phyloP scores from a whole-genome alignment of 2,797 vertebrate genomes.

The Staurois parvus region DNA sequence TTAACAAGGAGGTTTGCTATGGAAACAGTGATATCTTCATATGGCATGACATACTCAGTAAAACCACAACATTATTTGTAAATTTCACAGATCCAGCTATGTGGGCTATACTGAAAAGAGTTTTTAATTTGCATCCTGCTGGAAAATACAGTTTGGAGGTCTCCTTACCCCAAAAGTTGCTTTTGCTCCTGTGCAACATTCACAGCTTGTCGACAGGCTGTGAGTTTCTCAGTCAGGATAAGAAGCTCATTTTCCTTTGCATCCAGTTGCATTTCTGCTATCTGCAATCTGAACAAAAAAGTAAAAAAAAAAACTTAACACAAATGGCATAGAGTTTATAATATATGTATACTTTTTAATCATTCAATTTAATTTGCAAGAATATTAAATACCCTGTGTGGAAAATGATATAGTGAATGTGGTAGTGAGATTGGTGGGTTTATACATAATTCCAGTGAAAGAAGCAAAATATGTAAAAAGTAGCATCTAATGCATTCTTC shows the following conservation, averaged over 20 bases:
- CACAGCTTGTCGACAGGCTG: slow-evolving; percentile 72
- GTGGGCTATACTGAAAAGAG: neutral
- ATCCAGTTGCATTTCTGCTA: slow-evolving; percentile 72
- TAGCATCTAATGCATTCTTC: too few species aligned
- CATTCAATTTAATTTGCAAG: too few species aligned
- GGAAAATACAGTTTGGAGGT: neutral
- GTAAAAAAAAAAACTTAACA: neutral
- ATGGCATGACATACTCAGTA: slow-evolving; percentile 9
- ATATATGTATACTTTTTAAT: neutral
- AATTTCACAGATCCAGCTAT: slow-evolving; percentile 12
- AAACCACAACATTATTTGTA: slow-evolving; percentile 23
- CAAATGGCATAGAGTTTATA: neutral
- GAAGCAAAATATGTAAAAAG: too few species aligned
- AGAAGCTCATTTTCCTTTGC: slow-evolving; percentile 74
- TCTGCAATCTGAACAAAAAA: slow-evolving; percentile 37
- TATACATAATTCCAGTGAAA: too few species aligned
- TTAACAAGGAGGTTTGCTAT: slow-evolving; percentile 17
- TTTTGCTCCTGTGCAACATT: slow-evolving; percentile 71
- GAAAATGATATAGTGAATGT: neutral
- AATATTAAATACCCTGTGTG: too few species aligned
- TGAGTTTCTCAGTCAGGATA: slow-evolving; percentile 68
- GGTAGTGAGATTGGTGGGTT: too few species aligned
- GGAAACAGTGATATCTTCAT: slow-evolving; percentile 32
- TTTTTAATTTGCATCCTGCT: neutral
- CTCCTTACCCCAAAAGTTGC: slow-evolving; percentile 80